Evolutionary conservation across 2,797 vertebrate species (phyloP), one percentile per base, ranked within the genome.

Genomic region (Myripristis jacobus): DNA sequence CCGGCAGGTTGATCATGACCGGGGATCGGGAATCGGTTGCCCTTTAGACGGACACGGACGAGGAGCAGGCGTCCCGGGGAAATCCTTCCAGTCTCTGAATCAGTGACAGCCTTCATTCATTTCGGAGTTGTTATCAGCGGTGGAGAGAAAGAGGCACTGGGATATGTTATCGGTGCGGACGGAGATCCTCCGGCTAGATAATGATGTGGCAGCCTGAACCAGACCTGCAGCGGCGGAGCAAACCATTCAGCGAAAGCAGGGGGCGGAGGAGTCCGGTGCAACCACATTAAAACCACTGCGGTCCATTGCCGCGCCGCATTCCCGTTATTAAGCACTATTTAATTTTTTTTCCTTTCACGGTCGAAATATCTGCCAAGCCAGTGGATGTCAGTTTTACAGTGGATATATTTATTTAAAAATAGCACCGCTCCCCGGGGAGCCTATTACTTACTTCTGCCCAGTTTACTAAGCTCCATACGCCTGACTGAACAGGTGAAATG

Each of bases 401-500:
- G 0, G 0, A 8, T 64, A 6, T 59, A n/a, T 24, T n/a, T 1
- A 5, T 16, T 22, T 25, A 44, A 18, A 47, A 18, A 22, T 1
- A 44, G 36, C 0, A 6, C 0, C 0, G 0, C 15, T 54, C 75
- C 89, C 87, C 81, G 4, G 65, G 57, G 27, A 50, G 47, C 44
- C 10, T 51, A 62, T 43, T 0, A 47, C 70, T 85, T 89, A 64
- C 47, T 55, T 50, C 59, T 51, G 59, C 61, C 78, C 70, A 54
- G 59, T 80, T 86, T 73, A 38, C 73, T 82, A 50, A 82, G 61
- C 78, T 74, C n/a, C 43, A 77, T 81, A 66, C 86, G 89, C 90
- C 85, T 90, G 81, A 89, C 59, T 75, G 83, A 87, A 83, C 90
- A 90, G 88, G 90, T 92, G 89, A 92, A 92, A 89, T 86, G 86